Percentiles rank a stretch among this genome's conserved stretches.
phyloP scores from a whole-genome alignment of 2,113 vertebrate species.

The Periophthalmus modestus region DNA sequence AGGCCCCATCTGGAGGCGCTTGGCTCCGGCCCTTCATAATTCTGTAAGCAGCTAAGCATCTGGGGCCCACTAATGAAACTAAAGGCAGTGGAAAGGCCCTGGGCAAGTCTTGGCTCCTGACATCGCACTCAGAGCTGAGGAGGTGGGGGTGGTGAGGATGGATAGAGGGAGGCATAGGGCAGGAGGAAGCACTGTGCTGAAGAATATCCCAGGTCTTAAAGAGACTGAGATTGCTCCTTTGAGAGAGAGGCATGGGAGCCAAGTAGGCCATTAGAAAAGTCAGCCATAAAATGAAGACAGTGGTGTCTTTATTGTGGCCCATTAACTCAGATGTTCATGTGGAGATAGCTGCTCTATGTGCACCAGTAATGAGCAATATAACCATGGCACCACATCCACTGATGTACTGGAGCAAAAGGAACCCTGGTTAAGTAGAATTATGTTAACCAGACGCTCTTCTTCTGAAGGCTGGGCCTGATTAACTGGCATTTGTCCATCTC shows the following conservation, averaged over 20 bases:
- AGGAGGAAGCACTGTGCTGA: slow-evolving; percentile 60
- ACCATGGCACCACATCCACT: slow-evolving; percentile 51
- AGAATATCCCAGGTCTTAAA: slow-evolving; percentile 69
- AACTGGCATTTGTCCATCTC: slow-evolving; percentile 17
- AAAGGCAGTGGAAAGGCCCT: slow-evolving; percentile 66
- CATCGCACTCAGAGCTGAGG: slow-evolving; percentile 48
- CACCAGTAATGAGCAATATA: slow-evolving; percentile 71
- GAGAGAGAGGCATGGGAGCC: slow-evolving; percentile 69
- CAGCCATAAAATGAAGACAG: slow-evolving; percentile 76
- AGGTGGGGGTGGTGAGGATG: slow-evolving; percentile 54
- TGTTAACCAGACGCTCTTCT: slow-evolving; percentile 47
- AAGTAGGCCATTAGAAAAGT: slow-evolving; percentile 77
- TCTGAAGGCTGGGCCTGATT: slow-evolving; percentile 22
- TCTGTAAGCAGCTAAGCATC: slow-evolving; percentile 80
- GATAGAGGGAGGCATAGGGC: slow-evolving; percentile 55
- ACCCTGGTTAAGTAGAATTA: slow-evolving; percentile 55
- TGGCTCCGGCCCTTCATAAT: slow-evolving; percentile 79
- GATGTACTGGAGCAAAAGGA: slow-evolving; percentile 49
- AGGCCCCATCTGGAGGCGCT: slow-evolving; percentile 79
- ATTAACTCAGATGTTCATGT: slow-evolving; percentile 73
- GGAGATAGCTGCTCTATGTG: slow-evolving; percentile 64
- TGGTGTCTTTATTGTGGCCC: slow-evolving; percentile 76
- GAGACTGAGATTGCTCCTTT: slow-evolving; percentile 67
- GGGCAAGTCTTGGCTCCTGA: slow-evolving; percentile 51
- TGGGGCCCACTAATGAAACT: slow-evolving; percentile 79